These are phyloP conservation scores for Chionodraco myersi DNA, from an alignment of 2,113 vertebrate species.

Conservation along the genomic window DNA sequence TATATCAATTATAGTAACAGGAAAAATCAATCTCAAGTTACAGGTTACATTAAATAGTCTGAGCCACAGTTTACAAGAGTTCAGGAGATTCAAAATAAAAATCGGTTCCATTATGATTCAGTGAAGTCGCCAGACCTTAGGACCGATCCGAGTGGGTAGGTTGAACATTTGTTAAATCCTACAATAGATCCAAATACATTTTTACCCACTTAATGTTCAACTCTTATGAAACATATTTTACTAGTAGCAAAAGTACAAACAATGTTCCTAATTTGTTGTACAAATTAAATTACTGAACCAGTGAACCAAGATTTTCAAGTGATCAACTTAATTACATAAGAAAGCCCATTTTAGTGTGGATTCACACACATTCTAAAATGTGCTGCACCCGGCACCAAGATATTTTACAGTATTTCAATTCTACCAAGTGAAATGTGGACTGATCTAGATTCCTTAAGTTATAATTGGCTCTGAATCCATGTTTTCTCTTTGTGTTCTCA, in stretches of 20 bases:
- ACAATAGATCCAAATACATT: background rate
- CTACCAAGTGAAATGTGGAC: background rate
- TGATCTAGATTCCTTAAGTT: conserved; percentile 59
- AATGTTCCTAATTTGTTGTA: no score
- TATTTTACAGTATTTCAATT: background rate
- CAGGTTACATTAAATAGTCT: background rate
- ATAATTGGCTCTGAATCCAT: conserved; percentile 44
- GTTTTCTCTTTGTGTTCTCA: conserved; percentile 53
- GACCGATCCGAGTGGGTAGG: background rate
- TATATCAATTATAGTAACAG: background rate
- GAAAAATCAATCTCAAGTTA: background rate
- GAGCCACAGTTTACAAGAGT: background rate
- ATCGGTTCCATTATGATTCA: background rate
- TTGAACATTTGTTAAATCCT: background rate
- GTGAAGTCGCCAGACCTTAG: no score
- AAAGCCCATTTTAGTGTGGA: background rate
- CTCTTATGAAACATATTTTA: no score
- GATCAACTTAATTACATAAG: background rate
- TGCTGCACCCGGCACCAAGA: no score
- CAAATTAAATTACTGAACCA: background rate
- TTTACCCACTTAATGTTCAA: background rate
- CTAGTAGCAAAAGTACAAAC: no score
- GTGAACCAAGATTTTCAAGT: no score
- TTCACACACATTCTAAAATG: no score
- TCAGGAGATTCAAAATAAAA: background rate